phyloP scores from a whole-genome alignment of 2,797 vertebrate genomes.

The Anguilla megastoma region DNA sequence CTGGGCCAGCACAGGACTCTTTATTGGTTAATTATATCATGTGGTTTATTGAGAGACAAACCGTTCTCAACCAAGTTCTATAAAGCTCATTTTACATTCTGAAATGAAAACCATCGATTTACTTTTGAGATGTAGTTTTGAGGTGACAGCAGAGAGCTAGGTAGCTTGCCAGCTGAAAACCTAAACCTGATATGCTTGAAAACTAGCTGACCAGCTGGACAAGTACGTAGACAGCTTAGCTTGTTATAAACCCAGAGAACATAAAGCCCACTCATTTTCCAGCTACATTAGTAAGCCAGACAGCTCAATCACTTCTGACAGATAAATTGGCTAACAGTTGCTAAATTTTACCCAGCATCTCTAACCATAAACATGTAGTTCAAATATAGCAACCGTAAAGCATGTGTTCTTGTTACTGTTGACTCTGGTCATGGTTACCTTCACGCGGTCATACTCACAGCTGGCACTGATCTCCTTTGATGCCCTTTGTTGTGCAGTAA shows the following conservation, averaged over 20 bases:
- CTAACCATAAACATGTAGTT: not conserved
- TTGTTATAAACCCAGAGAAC: too few relatives aligned
- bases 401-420: not conserved
- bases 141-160: too few relatives aligned
- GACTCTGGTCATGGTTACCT: not conserved
- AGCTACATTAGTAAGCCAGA: too few relatives aligned
- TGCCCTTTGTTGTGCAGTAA: constrained; percentile 97
- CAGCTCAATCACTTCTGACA: too few relatives aligned
- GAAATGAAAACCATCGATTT: not conserved
- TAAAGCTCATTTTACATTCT: not conserved
- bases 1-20: not conserved
- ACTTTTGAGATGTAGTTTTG: not conserved
- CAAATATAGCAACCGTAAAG: not conserved
- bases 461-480: constrained; percentile 98
- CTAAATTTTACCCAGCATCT: not conserved
- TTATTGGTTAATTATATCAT: not conserved
- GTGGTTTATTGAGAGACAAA: not conserved
- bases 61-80: not conserved
- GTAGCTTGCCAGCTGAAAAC: too few relatives aligned
- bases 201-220: too few relatives aligned
- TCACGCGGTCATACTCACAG: constrained; percentile 81
- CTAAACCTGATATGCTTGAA: too few relatives aligned
- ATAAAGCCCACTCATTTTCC: too few relatives aligned
- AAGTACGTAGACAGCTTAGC: too few relatives aligned
- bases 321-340: too few relatives aligned